These are phyloP conservation scores for Sorex araneus DNA, from an alignment of 2,113 vertebrate genomes.

Conservation along the genomic window DNA sequence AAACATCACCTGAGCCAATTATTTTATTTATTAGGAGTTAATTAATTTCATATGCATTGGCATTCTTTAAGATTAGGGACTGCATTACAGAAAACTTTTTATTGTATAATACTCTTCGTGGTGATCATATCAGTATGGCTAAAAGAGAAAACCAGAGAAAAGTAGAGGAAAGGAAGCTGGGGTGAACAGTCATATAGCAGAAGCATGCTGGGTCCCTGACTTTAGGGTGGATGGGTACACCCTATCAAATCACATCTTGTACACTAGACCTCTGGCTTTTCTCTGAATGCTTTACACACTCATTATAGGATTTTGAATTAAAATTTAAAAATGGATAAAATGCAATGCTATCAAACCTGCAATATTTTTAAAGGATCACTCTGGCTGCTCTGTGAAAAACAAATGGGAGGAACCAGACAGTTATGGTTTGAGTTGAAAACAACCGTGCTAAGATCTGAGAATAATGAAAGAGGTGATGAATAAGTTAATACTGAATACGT, in stretches of 20 bases:
- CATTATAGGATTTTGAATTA: not conserved
- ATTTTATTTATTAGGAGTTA: conserved; percentile 1
- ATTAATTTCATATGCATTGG: not conserved
- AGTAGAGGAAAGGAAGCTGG: not conserved
- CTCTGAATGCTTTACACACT: not conserved
- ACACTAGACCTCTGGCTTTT: not conserved
- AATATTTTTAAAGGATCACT: conserved; percentile 30
- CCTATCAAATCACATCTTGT: no score
- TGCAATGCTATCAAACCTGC: not conserved
- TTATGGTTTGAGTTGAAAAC: conserved; percentile 23
- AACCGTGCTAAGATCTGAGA: conserved; percentile 10
- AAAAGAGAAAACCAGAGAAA: not conserved
- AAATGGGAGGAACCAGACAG: not conserved
- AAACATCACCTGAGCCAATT: not conserved
- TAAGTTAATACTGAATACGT: not conserved
- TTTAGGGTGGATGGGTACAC: no score
- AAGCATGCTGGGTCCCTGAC: no score
- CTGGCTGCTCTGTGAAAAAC: not conserved
- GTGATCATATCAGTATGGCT: not conserved
- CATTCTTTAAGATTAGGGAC: not conserved
- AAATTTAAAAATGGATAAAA: conserved; percentile 40
- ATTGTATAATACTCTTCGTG: not conserved
- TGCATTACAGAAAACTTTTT: not conserved
- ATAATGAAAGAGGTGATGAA: conserved; percentile 55
- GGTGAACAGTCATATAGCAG: not conserved